Conservation (phyloP, 2,888 invertebrate species). For the Quadroppia sp. region DNA sequence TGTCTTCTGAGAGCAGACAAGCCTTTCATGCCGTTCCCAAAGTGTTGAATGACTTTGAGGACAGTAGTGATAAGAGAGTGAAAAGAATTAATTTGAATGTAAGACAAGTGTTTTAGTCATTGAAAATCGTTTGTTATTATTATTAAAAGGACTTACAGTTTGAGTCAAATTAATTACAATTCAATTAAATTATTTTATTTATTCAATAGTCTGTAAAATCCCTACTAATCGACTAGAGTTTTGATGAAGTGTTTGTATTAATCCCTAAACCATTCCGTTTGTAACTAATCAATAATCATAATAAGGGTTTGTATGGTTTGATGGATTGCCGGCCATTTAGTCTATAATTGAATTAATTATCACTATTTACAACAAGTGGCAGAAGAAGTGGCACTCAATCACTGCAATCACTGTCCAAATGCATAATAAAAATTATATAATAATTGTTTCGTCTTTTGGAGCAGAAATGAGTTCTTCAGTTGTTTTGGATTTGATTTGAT, state of each 20-base stretch:
- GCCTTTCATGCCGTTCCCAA: constrained; percentile 92
- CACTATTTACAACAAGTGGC: constrained; percentile 33
- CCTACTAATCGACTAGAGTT: constrained; percentile 33
- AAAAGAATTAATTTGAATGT: constrained; percentile 91
- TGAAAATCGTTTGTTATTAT: constrained; percentile 30
- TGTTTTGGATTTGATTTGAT: background rate
- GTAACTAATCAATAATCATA: constrained; percentile 18
- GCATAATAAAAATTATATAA: constrained; percentile 31
- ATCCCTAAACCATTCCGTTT: background rate
- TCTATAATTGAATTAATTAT: background rate
- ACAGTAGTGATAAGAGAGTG: constrained; percentile 61
- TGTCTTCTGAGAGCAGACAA: constrained; percentile 77
- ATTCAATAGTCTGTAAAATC: constrained; percentile 26
- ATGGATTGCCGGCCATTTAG: constrained; percentile 12
- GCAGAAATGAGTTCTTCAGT: constrained; percentile 20
- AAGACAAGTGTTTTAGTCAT: constrained; percentile 66
- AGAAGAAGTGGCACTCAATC: constrained; percentile 32
- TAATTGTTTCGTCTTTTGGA: constrained; percentile 14
- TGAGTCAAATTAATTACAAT: constrained; percentile 11
- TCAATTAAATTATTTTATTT: constrained; percentile 27
- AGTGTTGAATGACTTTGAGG: constrained; percentile 63
- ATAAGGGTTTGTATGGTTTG: constrained; percentile 32
- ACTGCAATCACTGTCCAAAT: constrained; percentile 20
- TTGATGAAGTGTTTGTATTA: constrained; percentile 13
- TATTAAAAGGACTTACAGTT: constrained; percentile 34